Percentiles rank a stretch among this genome's conserved stretches.
Conservation (phyloP, 2,113 vertebrate genomes). For the Noturus placidus region DNA sequence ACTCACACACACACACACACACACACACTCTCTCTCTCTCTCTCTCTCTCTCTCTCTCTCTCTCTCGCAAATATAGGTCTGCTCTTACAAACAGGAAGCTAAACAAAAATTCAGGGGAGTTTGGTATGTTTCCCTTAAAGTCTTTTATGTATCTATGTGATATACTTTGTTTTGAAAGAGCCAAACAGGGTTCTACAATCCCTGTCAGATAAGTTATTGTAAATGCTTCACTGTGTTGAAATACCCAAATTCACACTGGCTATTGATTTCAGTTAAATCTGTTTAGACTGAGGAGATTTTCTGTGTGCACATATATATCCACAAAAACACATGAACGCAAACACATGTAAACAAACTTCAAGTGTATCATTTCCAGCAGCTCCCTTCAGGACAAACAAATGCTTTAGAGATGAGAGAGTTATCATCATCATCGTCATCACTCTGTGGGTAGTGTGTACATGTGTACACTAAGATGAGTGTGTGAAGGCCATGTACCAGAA, state of each 20-base stretch:
- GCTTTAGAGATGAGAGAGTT: conserved; percentile 51
- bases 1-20: background rate
- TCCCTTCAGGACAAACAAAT: conserved; percentile 54
- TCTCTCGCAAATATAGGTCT: background rate
- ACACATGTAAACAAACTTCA: conserved; percentile 20
- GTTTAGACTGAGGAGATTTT: conserved; percentile 16
- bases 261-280: background rate
- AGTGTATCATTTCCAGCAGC: conserved; percentile 54
- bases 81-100: background rate
- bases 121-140: background rate
- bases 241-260: background rate
- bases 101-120: background rate
- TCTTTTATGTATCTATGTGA: background rate
- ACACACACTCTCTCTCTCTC: background rate
- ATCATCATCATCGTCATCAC: conserved; percentile 49
- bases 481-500: conserved; percentile 34
- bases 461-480: conserved; percentile 22
- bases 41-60: too few relatives aligned
- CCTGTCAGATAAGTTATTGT: background rate
- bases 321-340: conserved; percentile 9
- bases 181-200: background rate
- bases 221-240: background rate
- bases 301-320: background rate
- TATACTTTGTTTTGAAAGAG: background rate
- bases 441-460: conserved; percentile 37